A percentile compares a stretch with the other conserved stretches of the same genome.
Conservation (phyloP, 2,888 invertebrate genomes). For the Neoscelio sp. region DNA sequence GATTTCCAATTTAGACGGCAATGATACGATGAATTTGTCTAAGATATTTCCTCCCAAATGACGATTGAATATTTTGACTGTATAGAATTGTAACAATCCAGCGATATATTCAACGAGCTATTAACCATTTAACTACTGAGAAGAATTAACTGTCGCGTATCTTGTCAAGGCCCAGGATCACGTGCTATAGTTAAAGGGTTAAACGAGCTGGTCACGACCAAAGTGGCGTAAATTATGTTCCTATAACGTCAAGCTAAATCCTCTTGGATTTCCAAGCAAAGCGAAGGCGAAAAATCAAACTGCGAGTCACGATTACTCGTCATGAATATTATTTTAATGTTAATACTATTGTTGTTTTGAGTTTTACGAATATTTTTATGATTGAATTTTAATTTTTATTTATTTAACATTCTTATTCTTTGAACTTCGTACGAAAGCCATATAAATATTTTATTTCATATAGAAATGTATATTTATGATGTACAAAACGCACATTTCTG, state of each 20-base stretch:
- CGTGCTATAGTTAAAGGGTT: conserved; percentile 64
- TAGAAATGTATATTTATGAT: too few species aligned
- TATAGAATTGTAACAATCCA: conserved; percentile 36
- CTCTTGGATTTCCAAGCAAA: conserved; percentile 45
- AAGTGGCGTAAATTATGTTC: conserved; percentile 63
- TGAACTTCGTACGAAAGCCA: too few species aligned
- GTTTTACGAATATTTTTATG: too few species aligned
- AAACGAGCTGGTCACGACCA: conserved; percentile 62
- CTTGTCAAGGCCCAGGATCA: conserved; percentile 58
- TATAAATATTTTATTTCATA: too few species aligned
- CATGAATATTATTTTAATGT: conserved; percentile 18
- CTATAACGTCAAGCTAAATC: conserved; percentile 60
- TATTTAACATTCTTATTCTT: too few species aligned
- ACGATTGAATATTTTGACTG: conserved; percentile 38
- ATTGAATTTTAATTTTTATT: too few species aligned
- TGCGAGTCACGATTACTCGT: conserved; percentile 23
- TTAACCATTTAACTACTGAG: conserved; percentile 59
- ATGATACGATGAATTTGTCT: conserved; percentile 1
- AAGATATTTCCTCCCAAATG: conserved; percentile 9
- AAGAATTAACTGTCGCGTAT: conserved; percentile 65
- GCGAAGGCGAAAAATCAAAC: conserved; percentile 46
- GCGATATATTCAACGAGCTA: conserved; percentile 47
- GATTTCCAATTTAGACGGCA: conserved; percentile 6
- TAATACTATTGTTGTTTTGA: too few species aligned
- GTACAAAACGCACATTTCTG: too few species aligned